Evolutionary conservation across 2,113 vertebrate species (phyloP).

Genomic region (Vimba vimba): DNA sequence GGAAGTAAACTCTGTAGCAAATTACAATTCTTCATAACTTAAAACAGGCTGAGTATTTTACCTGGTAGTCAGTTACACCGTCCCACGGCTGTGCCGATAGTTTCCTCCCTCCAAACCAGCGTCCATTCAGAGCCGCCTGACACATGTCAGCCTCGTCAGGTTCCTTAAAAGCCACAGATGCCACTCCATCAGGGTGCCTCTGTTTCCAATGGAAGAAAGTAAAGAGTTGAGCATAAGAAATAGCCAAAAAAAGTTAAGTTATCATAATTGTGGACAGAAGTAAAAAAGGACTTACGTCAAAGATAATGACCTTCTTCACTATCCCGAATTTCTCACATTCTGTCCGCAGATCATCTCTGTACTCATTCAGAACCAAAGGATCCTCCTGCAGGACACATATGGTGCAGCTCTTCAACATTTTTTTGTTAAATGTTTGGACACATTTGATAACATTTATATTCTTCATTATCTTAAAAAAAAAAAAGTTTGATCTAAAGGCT

Average conservation of each 20-base stretch:
- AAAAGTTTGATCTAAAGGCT: background rate
- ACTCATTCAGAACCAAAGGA: slow-evolving; percentile 93
- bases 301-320: slow-evolving; percentile 95
- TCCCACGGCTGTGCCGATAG: slow-evolving; percentile 89
- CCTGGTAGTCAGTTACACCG: slow-evolving; percentile 93
- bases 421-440: background rate
- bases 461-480: background rate
- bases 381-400: slow-evolving; percentile 83
- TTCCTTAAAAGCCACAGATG: slow-evolving; percentile 93
- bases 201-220: slow-evolving; percentile 60
- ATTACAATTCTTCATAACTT: background rate
- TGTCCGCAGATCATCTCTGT: slow-evolving; percentile 89
- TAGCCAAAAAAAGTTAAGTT: too few species aligned
- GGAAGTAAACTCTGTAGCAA: background rate
- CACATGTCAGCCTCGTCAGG: slow-evolving; percentile 86
- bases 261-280: background rate
- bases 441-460: background rate
- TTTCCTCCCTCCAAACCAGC: slow-evolving; percentile 95
- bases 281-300: slow-evolving; percentile 83
- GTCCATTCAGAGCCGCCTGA: slow-evolving; percentile 83
- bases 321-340: slow-evolving; percentile 97
- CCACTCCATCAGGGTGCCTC: slow-evolving; percentile 94
- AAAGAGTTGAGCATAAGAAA: background rate
- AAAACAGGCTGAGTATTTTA: slow-evolving; percentile 55
- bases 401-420: background rate